Conservation (phyloP, 64 coral and sea anemone species). For the Pocillopora damicornis region DNA sequence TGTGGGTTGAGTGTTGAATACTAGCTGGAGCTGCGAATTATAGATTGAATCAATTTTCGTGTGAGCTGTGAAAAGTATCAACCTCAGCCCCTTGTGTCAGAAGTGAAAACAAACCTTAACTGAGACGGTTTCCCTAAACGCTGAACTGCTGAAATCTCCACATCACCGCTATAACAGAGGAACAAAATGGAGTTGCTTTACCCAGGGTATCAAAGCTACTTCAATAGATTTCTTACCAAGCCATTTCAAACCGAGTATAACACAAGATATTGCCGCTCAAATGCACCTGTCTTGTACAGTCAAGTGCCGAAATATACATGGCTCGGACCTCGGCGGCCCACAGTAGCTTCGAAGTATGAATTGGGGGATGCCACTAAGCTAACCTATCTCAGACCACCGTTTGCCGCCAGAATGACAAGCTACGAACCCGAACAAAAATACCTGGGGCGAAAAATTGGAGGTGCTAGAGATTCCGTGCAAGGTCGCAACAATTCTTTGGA, state of each 20-base stretch:
- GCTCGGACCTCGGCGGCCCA: slow-evolving; percentile 42
- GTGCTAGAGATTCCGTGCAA: neutral
- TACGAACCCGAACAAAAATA: neutral
- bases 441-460: neutral
- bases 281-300: slow-evolving; percentile 26
- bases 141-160: neutral
- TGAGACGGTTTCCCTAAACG: neutral
- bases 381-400: slow-evolving; percentile 46
- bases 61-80: neutral
- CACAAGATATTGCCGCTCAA: slow-evolving; percentile 37
- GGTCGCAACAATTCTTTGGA: neutral
- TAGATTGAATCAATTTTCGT: neutral
- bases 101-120: neutral
- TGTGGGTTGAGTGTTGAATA: neutral
- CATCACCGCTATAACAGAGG: neutral
- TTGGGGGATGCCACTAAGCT: slow-evolving; percentile 7
- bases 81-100: neutral
- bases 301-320: slow-evolving; percentile 49
- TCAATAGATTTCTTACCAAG: neutral
- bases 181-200: slow-evolving; percentile 21
- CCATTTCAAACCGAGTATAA: slow-evolving; percentile 66
- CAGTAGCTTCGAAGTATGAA: neutral
- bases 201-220: slow-evolving; percentile 28
- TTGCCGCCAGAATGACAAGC: slow-evolving; percentile 42
- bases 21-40: neutral